phyloP scores from a whole-genome alignment of 2,113 vertebrate species.

The Phaetusa simplex region DNA sequence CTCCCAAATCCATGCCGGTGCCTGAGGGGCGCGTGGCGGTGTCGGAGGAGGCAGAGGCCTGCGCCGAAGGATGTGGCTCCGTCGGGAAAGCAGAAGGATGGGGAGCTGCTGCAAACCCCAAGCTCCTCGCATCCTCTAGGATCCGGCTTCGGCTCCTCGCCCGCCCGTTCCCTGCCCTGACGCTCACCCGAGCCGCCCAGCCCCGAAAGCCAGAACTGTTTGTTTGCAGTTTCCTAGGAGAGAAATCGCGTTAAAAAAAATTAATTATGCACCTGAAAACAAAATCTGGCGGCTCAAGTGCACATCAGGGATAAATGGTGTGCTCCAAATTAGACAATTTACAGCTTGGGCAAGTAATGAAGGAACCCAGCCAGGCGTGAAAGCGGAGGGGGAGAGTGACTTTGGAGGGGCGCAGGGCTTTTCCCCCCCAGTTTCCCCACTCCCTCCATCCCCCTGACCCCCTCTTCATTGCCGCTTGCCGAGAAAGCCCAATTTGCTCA shows the following conservation, averaged over 20 bases:
- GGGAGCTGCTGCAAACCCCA: neutral
- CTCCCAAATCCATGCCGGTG: neutral
- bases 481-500: neutral
- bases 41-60: neutral
- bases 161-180: neutral
- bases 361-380: neutral
- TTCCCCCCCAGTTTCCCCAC: fast-evolving
- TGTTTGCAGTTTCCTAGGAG: conserved; percentile 69
- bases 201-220: conserved; percentile 38
- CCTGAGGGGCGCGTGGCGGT: neutral
- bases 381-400: neutral
- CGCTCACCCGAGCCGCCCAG: neutral
- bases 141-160: neutral
- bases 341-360: conserved; percentile 64
- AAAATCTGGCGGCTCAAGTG: conserved; percentile 68
- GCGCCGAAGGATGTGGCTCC: neutral
- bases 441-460: neutral
- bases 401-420: neutral
- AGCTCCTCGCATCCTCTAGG: neutral
- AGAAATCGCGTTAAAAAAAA: conserved; percentile 69
- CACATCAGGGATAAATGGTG: conserved; percentile 70
- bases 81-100: neutral
- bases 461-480: neutral
- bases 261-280: conserved; percentile 76
- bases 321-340: conserved; percentile 66